Evolutionary conservation across 2,797 vertebrate species (phyloP), one percentile per base, ranked within the genome.

Genomic region (Octomys mimax): DNA sequence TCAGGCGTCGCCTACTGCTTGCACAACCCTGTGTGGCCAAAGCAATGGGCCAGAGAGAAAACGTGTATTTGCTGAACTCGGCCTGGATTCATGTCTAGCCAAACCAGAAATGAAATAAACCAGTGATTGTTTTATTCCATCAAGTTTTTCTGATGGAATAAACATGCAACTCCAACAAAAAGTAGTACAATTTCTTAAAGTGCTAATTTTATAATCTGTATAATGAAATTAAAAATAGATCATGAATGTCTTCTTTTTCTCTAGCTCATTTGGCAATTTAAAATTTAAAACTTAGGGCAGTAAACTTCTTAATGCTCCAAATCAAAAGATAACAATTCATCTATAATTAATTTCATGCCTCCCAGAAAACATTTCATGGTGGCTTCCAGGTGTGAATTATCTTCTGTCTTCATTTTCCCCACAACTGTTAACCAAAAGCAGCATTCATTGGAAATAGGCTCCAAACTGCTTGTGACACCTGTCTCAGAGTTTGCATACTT

Each of bases 61-160:
- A 82, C 33, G 3, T 10, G 33, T 64, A 11, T 88, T 77, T 33
- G 6, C 10, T 52, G 16, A 84, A 26, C 31, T 75, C 3, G 57
- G 18, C 18, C 87, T 88, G 19, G 81, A 61, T 85, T 49, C 33
- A 31, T 66, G 36, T 42, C 33, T 12, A 13, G 57, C 12, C 13
- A 80, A 80, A 64, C 33, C 66, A 68, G 22, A 11, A 95, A 62
- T 4, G 77, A 81, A 94, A 79, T n/a, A 84, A 95, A 92, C 68
- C 49, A 1, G 28, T 36, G 31, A 18, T 46, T 92, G 7, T 39
- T 92, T 39, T 62, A 66, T 39, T 80, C 7, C 28, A 22, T 24
- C 26, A 49, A 57, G 19, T 54, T 89, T 87, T 0, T 24, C 42
- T 16, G 3, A 73, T 79, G 3, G 7, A 92, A 77, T 90, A 84